These are phyloP conservation scores for Morone saxatilis DNA, from an alignment of 2,113 vertebrate species.

Conservation along the genomic window DNA sequence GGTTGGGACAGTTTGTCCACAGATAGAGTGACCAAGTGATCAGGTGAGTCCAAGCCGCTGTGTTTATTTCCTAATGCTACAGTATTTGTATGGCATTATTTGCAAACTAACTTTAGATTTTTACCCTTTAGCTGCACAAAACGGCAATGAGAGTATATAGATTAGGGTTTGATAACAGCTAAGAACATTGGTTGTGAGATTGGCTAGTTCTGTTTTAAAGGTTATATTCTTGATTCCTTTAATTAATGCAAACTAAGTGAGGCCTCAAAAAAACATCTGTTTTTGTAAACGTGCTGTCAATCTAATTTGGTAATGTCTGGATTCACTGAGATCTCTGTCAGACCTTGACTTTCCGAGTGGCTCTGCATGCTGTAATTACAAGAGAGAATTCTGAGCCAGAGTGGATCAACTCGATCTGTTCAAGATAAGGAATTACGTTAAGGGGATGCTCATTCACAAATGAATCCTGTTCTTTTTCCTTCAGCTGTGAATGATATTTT, in stretches of 20 bases:
- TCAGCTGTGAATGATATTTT: constrained; percentile 39
- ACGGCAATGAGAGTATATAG: neutral
- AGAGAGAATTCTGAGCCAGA: constrained; percentile 4
- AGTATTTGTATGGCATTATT: neutral
- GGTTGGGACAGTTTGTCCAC: constrained; percentile 76
- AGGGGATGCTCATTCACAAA: constrained; percentile 27
- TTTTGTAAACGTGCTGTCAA: neutral
- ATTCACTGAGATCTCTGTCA: neutral
- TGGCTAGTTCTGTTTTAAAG: neutral
- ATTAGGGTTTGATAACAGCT: neutral
- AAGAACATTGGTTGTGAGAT: neutral
- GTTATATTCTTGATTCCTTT: neutral
- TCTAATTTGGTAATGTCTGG: neutral
- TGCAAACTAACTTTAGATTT: constrained; percentile 29
- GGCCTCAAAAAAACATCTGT: neutral
- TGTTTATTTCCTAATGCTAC: constrained; percentile 22
- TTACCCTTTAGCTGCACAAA: neutral
- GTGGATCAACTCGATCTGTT: constrained; percentile 9
- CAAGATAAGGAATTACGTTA: constrained; percentile 2
- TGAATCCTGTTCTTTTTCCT: constrained; percentile 26
- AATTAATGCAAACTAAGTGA: neutral
- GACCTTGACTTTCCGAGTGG: neutral
- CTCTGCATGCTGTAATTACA: neutral
- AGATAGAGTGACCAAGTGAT: constrained; percentile 71
- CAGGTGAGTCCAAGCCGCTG: constrained; percentile 72